phyloP scores from a whole-genome alignment of 2,888 invertebrate genomes.

The Liopterus haemorrhoidalis region DNA sequence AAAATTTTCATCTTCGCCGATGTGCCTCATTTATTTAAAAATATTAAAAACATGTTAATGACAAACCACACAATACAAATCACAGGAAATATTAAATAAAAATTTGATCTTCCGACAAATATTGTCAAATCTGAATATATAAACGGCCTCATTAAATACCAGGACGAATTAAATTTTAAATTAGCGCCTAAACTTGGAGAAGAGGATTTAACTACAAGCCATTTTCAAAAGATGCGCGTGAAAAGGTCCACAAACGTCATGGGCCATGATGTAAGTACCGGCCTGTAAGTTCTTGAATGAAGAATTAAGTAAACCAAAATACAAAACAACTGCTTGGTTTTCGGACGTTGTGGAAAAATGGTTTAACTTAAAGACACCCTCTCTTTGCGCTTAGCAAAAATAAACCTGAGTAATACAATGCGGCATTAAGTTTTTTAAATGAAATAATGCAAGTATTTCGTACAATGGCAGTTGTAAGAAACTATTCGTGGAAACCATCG shows the following conservation, averaged over 20 bases:
- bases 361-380: conserved; percentile 28
- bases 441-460: conserved; percentile 24
- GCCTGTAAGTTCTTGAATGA: conserved; percentile 18
- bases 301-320: conserved; percentile 16
- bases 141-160: conserved; percentile 12
- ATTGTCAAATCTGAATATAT: conserved; percentile 21
- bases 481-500: conserved; percentile 28
- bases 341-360: conserved; percentile 21
- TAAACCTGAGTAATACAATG: conserved; percentile 20
- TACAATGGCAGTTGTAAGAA: conserved; percentile 15
- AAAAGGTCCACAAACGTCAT: conserved; percentile 21
- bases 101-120: conserved; percentile 23
- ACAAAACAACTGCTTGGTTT: conserved; percentile 28
- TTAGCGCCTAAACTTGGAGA: conserved; percentile 19
- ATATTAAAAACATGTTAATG: no score
- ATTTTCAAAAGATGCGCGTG: conserved; percentile 26
- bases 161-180: conserved; percentile 14
- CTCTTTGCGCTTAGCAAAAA: conserved; percentile 27
- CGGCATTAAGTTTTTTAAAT: conserved; percentile 22
- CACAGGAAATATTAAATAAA: conserved; percentile 10
- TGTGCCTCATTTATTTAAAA: conserved; percentile 25
- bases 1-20: conserved; percentile 24
- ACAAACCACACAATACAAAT: conserved; percentile 21
- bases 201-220: conserved; percentile 8
- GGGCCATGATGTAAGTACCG: conserved; percentile 22